Evolutionary conservation across 2,888 invertebrate species (phyloP).

Genomic region (Biston betularia): DNA sequence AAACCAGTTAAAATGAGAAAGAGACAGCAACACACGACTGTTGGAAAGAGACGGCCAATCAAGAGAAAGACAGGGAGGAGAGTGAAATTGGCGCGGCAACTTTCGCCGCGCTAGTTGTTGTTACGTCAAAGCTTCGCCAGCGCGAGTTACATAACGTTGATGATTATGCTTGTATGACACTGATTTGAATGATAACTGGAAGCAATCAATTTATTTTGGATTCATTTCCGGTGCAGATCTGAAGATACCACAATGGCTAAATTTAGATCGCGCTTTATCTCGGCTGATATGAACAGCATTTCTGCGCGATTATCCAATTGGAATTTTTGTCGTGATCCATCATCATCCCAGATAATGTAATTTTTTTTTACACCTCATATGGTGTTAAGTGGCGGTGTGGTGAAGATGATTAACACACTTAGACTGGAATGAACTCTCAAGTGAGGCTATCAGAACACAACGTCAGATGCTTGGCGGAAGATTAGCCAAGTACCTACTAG

Average conservation of each 20-base stretch:
- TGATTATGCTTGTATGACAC: slow-evolving; percentile 82
- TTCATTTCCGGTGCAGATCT: slow-evolving; percentile 65
- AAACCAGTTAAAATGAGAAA: slow-evolving; percentile 55
- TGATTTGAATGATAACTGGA: slow-evolving; percentile 78
- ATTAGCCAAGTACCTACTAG: too few species aligned
- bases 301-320: background rate
- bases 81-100: slow-evolving; percentile 82
- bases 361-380: too few species aligned
- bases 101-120: slow-evolving; percentile 83
- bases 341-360: too few species aligned
- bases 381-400: too few species aligned
- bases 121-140: slow-evolving; percentile 76
- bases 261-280: slow-evolving; percentile 30
- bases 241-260: slow-evolving; percentile 41
- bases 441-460: too few species aligned
- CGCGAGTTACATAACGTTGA: slow-evolving; percentile 71
- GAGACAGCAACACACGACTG: slow-evolving; percentile 52
- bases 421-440: too few species aligned
- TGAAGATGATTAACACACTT: too few species aligned
- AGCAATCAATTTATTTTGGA: slow-evolving; percentile 71
- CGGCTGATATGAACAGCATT: slow-evolving; percentile 8
- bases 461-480: too few species aligned
- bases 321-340: background rate
- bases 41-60: slow-evolving; percentile 60
- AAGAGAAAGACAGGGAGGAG: slow-evolving; percentile 75